These are phyloP conservation scores for Nephrocerus scutellatus DNA, from an alignment of 2,888 invertebrate species.

Conservation along the genomic window DNA sequence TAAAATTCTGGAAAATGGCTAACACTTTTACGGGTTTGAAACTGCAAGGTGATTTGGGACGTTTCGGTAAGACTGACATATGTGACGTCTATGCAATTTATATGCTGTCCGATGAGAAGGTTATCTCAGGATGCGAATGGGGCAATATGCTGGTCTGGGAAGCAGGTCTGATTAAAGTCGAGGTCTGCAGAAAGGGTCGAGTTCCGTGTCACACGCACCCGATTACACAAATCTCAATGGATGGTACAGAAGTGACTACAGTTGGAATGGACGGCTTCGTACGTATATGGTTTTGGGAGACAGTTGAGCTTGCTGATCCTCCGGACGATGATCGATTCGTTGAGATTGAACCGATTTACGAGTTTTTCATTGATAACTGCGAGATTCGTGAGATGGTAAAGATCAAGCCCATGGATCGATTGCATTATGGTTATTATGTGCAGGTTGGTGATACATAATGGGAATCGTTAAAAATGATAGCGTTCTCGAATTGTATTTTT, in stretches of 20 bases:
- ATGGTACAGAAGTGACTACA: slow-evolving; percentile 42
- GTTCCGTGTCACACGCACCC: slow-evolving; percentile 69
- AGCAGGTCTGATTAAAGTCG: slow-evolving; percentile 77
- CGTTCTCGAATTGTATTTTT: slow-evolving; percentile 10
- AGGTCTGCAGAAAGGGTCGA: slow-evolving; percentile 65
- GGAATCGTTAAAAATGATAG: neutral
- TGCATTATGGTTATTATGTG: slow-evolving; percentile 58
- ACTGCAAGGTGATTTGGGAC: slow-evolving; percentile 77
- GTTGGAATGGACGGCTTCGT: slow-evolving; percentile 69
- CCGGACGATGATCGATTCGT: slow-evolving; percentile 72
- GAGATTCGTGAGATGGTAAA: slow-evolving; percentile 41
- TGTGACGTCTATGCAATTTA: slow-evolving; percentile 79
- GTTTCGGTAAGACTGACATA: slow-evolving; percentile 88
- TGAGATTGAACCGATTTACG: slow-evolving; percentile 80
- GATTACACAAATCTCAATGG: slow-evolving; percentile 50
- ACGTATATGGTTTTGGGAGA: slow-evolving; percentile 84
- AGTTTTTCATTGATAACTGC: slow-evolving; percentile 57
- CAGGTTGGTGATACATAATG: slow-evolving; percentile 54
- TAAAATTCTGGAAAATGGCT: slow-evolving; percentile 92
- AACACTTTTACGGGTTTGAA: slow-evolving; percentile 86
- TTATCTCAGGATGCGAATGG: slow-evolving; percentile 82
- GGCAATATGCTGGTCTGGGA: slow-evolving; percentile 91
- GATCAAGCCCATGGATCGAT: slow-evolving; percentile 44
- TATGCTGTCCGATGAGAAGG: slow-evolving; percentile 83
- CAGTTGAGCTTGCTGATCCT: slow-evolving; percentile 80